phyloP scores from a whole-genome alignment of 2,113 vertebrate species.

The Paraplagusia blochii region DNA sequence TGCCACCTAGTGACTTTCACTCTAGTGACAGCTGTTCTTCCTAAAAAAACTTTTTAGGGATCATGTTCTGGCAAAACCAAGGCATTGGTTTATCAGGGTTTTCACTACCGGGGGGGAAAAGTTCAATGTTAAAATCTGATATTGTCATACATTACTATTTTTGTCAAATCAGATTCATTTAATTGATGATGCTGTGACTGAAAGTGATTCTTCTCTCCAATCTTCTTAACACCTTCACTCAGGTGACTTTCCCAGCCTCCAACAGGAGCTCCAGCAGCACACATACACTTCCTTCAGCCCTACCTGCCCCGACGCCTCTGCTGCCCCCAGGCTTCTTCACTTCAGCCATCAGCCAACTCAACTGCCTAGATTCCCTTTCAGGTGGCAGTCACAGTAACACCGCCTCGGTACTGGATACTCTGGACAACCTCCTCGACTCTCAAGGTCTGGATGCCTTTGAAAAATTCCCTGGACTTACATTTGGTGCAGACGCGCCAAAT shows the following conservation, averaged over 20 bases:
- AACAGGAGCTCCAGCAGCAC: conserved; percentile 54
- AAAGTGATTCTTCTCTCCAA: neutral
- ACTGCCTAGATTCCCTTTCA: conserved; percentile 77
- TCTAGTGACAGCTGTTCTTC: too few species aligned
- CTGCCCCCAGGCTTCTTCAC: conserved; percentile 80
- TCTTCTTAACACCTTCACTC: conserved; percentile 30
- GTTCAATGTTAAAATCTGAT: too few species aligned
- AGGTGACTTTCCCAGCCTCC: conserved; percentile 72
- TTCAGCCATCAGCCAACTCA: conserved; percentile 45
- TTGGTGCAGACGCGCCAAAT: neutral
- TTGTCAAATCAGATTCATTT: too few species aligned
- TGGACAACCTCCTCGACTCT: conserved; percentile 47
- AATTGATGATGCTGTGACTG: too few species aligned
- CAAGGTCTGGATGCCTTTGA: conserved; percentile 12
- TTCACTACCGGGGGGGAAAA: too few species aligned
- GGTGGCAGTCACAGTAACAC: conserved; percentile 1
- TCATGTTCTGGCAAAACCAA: too few species aligned
- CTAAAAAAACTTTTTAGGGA: too few species aligned
- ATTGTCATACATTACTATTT: too few species aligned
- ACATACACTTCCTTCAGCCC: conserved; percentile 60
- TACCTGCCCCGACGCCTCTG: conserved; percentile 79
- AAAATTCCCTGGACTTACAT: conserved; percentile 3
- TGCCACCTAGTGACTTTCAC: too few species aligned
- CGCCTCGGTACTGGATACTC: conserved; percentile 38
- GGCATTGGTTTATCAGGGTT: too few species aligned